Base-by-base conservation (phyloP, 2,888 invertebrate genomes). In the Tachina grossa region DNA sequence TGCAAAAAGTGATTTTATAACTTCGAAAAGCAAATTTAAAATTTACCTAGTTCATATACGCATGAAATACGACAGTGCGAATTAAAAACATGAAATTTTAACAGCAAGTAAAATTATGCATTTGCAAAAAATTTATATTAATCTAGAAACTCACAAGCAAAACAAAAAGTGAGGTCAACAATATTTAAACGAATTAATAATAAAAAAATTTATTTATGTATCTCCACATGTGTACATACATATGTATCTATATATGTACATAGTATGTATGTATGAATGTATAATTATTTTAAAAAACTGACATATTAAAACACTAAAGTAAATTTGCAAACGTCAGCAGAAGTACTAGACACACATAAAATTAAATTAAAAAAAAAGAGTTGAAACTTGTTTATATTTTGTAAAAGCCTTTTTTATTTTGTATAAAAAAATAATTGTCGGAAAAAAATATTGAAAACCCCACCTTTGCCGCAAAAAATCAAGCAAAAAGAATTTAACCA, bases 381-480 rank as follows among this genome's bases (percentile, higher is more conserved):
- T 65, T 53, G 49, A 77, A 59, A 78, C 45, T 81, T 59, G 66
- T 51, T 59, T 49, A 53, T 59, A 75, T 45, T 19, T 72, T 66
- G 41, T 66, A 57, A 75, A 81, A 61, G 41, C 22, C 80, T 49
- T 65, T n/a, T 79, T 53, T 49, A 19, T 63, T 75, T 81, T 81
- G 43, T 61, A 74, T 59, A 19, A 22, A 55, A 39, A 43, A 65
- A 74, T 14, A 68, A 61, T 10, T 69, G 10, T 71, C 22, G 53
- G 71, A 71, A 65, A 57, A 80, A 59, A 16, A 6, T 65, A 76
- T 72, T 53, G 39, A 76, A 83, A 79, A 83, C 85, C 85, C 85
- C 85, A 85, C 85, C 85, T 85, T 82, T 83, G 77, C 76, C 85
- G 79, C 85, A 85, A 85, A 82, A 76, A 75, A 51, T 13, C 59